Conservation (phyloP, 2,888 invertebrate genomes). For the Clunio marinus region DNA sequence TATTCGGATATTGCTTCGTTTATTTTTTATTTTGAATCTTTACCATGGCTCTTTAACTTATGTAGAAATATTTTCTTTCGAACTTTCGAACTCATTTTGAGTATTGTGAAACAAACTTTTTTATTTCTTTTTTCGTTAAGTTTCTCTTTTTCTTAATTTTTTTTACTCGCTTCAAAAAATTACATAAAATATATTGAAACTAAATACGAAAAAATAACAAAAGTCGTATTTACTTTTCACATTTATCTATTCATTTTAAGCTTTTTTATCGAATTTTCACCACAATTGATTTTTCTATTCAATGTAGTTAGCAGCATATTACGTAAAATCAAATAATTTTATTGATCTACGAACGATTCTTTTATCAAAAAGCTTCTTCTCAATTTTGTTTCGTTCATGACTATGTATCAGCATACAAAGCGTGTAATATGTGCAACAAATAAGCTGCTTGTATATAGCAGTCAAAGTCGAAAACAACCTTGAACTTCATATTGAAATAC, state of each 20-base stretch:
- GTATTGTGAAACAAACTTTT: too few species aligned
- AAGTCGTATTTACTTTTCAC: too few species aligned
- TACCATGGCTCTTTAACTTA: constrained; percentile 3
- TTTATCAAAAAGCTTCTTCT: too few species aligned
- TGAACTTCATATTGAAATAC: constrained; percentile 34
- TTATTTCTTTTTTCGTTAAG: neutral
- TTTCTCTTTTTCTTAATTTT: neutral
- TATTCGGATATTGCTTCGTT: constrained; percentile 6
- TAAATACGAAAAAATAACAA: too few species aligned
- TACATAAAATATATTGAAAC: too few species aligned
- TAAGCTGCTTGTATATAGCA: constrained; percentile 6
- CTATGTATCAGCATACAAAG: constrained; percentile 5
- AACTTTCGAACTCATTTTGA: constrained; percentile 4
- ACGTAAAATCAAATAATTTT: too few species aligned
- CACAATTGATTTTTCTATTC: too few species aligned
- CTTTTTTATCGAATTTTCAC: too few species aligned
- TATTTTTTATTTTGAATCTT: too few species aligned
- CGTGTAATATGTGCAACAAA: neutral
- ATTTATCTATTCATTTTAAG: too few species aligned
- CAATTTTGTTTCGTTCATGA: neutral
- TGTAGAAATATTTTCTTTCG: neutral
- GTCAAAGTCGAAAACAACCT: constrained; percentile 36
- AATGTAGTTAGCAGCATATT: too few species aligned
- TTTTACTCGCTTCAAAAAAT: neutral
- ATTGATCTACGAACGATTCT: too few species aligned